phyloP scores from a whole-genome alignment of 2,888 invertebrate genomes.

The Odontothrips loti region DNA sequence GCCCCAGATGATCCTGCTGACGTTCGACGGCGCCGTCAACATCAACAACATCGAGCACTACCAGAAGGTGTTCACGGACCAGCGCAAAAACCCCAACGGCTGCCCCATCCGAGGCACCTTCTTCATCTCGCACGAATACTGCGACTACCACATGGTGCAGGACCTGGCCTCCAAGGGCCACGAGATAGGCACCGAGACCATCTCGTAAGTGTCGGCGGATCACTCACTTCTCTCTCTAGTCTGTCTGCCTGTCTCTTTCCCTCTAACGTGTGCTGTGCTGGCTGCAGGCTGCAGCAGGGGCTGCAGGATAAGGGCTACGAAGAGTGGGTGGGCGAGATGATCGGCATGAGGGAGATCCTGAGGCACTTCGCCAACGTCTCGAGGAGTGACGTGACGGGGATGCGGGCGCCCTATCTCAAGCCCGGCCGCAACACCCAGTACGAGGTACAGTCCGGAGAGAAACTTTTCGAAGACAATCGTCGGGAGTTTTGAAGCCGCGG shows the following conservation, averaged over 20 bases:
- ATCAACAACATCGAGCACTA: slow-evolving; percentile 86
- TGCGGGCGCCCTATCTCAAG: slow-evolving; percentile 84
- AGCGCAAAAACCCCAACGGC: slow-evolving; percentile 81
- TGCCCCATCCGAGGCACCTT: slow-evolving; percentile 87
- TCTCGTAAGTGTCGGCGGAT: slow-evolving; percentile 63
- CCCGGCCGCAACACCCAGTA: slow-evolving; percentile 91
- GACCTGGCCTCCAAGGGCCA: slow-evolving; percentile 83
- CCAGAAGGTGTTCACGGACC: slow-evolving; percentile 74
- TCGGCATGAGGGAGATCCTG: slow-evolving; percentile 86
- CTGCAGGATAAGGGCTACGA: slow-evolving; percentile 86
- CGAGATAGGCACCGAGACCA: slow-evolving; percentile 71
- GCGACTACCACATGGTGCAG: slow-evolving; percentile 91
- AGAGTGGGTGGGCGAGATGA: slow-evolving; percentile 92
- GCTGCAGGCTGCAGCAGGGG: slow-evolving; percentile 64
- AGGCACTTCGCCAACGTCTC: slow-evolving; percentile 77
- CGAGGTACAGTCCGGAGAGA: slow-evolving; percentile 61
- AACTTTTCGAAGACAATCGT: too few relatives aligned
- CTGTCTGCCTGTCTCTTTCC: slow-evolving; percentile 27
- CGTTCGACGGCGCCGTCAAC: slow-evolving; percentile 91
- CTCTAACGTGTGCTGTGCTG: not conserved
- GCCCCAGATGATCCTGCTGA: slow-evolving; percentile 87
- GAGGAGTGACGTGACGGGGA: slow-evolving; percentile 75
- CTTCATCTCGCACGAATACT: slow-evolving; percentile 83
- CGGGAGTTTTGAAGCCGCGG: too few relatives aligned
- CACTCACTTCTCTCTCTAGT: slow-evolving; percentile 29